Base-by-base conservation (phyloP, 2,797 vertebrate genomes). In the Labroides dimidiatus region DNA sequence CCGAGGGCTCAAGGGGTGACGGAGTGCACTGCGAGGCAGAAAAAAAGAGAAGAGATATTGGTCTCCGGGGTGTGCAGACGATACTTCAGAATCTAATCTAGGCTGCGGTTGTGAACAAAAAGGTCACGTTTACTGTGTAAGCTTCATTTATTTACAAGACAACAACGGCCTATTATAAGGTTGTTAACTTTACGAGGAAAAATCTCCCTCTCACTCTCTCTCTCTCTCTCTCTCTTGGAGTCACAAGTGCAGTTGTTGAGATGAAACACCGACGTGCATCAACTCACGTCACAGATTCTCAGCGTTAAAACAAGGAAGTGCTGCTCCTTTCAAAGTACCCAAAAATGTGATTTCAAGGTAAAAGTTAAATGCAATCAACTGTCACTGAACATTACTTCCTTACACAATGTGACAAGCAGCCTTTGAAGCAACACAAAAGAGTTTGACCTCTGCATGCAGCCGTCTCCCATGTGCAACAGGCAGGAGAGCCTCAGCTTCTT, bases 361-460 rank as follows among this genome's bases (percentile, higher is more conserved):
- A 64, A 80, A 53, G 53, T 66, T 53, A 51, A 43, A 73, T 49
- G 49, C 72, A 81, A 72, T 54, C 67, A 84, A 74, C 70, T 68
- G 71, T 82, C 72, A 60, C 27, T 59, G n/a, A 73, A 36, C 64
- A 57, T 75, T 69, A 69, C 72, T 81, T 78, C 77, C 76, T 75
- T 47, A 59, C 64, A 37, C 61, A 21, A 81, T 17, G 41, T 75
- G 77, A 87, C 77, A 81, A 71, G 19, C 42, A 55, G 82, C 47
- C 84, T 87, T 87, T 87, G 79, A 89, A 84, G 84, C 45, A 59
- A 74, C 77, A 88, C 79, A 85, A 86, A 85, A 74, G 82, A 82
- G 73, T 77, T 73, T 85, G 88, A 91, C 89, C 86, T 90, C 83
- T 87, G 83, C 71, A 77, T 85, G 84, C 81, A 84, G 79, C 33